A percentile compares a stretch with the other conserved stretches of the same genome.
These are phyloP conservation scores for Sebastes kiyomatsui DNA, from an alignment of 2,797 vertebrate genomes.

Conservation along the genomic window DNA sequence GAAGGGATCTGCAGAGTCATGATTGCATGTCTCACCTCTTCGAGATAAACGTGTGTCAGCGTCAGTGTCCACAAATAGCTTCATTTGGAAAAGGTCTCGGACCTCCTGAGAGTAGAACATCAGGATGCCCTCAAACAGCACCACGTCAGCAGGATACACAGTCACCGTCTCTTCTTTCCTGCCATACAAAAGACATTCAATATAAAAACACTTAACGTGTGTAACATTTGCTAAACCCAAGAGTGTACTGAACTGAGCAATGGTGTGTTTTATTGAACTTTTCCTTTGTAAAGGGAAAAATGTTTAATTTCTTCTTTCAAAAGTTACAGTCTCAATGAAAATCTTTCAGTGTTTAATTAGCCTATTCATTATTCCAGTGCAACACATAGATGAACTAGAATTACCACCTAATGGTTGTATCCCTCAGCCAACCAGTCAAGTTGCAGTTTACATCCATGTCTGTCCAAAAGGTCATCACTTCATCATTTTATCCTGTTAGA, in stretches of 20 bases:
- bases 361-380: not conserved
- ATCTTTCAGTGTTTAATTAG: not conserved
- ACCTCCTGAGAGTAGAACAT: slow-evolving; percentile 94
- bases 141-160: slow-evolving; percentile 92
- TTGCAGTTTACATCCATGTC: too few relatives aligned
- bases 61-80: slow-evolving; percentile 94
- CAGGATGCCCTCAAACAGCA: slow-evolving; percentile 94
- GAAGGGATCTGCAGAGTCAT: not conserved
- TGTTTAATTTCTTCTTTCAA: too few relatives aligned
- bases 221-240: not conserved
- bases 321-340: not conserved
- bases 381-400: not conserved
- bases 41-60: slow-evolving; percentile 93
- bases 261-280: not conserved
- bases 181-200: not conserved
- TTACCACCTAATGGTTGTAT: too few relatives aligned
- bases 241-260: not conserved
- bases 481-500: too few relatives aligned
- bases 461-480: too few relatives aligned
- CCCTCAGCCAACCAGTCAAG: too few relatives aligned
- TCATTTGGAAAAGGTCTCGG: slow-evolving; percentile 95
- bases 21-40: slow-evolving; percentile 83
- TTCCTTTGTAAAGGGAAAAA: not conserved
- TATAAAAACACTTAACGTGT: not conserved
- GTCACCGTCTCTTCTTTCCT: slow-evolving; percentile 92